Base-by-base conservation (phyloP, 2,888 invertebrate genomes). In the Eupithecia tripunctaria region DNA sequence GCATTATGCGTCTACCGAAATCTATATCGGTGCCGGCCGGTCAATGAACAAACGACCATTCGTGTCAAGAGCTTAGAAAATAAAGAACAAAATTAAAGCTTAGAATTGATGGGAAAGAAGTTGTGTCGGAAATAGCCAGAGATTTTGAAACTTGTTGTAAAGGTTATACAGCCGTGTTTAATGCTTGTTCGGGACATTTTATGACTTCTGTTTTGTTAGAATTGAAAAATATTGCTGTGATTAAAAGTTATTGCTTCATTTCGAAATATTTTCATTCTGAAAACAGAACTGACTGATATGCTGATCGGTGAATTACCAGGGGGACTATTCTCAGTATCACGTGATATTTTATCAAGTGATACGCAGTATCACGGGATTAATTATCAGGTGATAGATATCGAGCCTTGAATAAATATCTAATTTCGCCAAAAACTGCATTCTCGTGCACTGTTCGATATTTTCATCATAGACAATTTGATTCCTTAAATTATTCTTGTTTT, bases 161-260 rank as follows among this genome's bases (percentile, higher is more conserved):
- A 66, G 70, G 66, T 70, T 66, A 36, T 32, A 60, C 32, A 7
- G 32, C 5, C 66, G 10, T 66, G 66, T 66, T 71, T 60, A 25
- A 47, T 18, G 18, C 60, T 60, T 60, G 60, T 25, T 56, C 12
- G 25, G 18, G 18, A 29, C 29, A 60, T 60, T 60, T 60, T 60
- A 60, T 60, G 60, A 60, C 18, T 27, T 18, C 18, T 6, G 27
- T 60, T 60, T 60, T 27, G 25, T 59, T 29, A 25, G n/a, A 0
- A 10, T 27, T 18, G 15, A 60, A 29, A 60, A 60, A 60, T 60
- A 29, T 60, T 27, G 27, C 59, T 27, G n/a, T 18, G 59, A 27
- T 59, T n/a, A 59, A 56, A 56, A 27, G 8, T 27, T 27, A 15
- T 27, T 2, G 15, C 15, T 59, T 59, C 27, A 59, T 59, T 25